Conservation (phyloP, 2,888 invertebrate genomes). For the Abrostola tripartita region DNA sequence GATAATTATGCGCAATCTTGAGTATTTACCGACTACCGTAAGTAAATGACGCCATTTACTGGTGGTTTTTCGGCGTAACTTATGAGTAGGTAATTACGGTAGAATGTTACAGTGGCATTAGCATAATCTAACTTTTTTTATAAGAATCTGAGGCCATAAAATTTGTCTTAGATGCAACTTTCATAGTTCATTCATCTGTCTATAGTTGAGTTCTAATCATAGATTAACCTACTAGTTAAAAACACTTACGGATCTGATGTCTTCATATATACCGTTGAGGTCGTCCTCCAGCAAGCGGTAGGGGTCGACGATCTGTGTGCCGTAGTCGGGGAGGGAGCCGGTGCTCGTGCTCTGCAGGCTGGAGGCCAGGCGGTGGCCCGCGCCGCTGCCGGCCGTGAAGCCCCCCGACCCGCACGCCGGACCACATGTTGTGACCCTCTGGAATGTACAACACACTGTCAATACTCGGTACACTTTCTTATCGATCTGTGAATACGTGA, state of each 20-base stretch:
- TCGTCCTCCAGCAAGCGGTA: constrained; percentile 96
- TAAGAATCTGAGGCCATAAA: too few relatives aligned
- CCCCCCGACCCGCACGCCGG: constrained; percentile 76
- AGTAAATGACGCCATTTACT: constrained; percentile 15
- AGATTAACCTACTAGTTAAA: constrained; percentile 12
- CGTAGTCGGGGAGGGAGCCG: constrained; percentile 93
- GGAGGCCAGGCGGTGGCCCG: constrained; percentile 86
- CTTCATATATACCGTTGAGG: constrained; percentile 94
- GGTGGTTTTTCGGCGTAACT: constrained; percentile 17
- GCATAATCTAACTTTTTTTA: too few relatives aligned
- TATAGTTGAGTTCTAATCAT: background rate
- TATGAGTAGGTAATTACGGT: constrained; percentile 21
- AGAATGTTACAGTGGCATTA: background rate
- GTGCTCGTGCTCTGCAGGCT: constrained; percentile 94
- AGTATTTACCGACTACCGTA: constrained; percentile 5
- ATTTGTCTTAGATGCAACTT: too few relatives aligned
- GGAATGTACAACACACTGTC: constrained; percentile 53
- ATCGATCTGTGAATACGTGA: too few relatives aligned
- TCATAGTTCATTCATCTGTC: too few relatives aligned
- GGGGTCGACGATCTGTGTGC: constrained; percentile 92
- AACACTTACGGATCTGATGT: constrained; percentile 93
- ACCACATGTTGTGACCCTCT: constrained; percentile 84
- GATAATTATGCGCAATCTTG: constrained; percentile 22
- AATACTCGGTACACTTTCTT: too few relatives aligned
- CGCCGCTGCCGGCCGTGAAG: constrained; percentile 72